Conservation (phyloP, 2,888 invertebrate genomes). For the Oscheius sp. region DNA sequence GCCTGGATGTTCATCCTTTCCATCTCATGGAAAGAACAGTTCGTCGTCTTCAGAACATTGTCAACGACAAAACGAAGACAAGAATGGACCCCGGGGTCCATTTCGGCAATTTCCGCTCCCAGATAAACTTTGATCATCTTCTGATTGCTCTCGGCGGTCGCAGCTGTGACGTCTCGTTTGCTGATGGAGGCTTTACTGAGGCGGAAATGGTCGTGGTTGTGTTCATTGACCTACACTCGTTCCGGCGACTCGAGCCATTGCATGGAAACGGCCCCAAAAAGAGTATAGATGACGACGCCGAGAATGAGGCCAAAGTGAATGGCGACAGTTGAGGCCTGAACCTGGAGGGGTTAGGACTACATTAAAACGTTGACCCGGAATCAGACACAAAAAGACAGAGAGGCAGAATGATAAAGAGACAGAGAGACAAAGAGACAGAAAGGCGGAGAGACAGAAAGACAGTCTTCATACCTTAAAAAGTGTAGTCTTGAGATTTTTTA, state of each 20-base stretch:
- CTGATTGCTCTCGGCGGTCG: no score
- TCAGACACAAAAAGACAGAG: no score
- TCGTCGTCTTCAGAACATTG: conserved; percentile 39
- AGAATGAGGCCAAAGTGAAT: conserved; percentile 64
- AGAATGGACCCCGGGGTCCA: conserved; percentile 54
- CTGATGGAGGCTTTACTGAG: conserved; percentile 28
- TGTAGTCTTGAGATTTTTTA: conserved; percentile 20
- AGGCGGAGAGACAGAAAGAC: no score
- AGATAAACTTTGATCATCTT: conserved; percentile 45
- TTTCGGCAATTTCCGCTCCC: conserved; percentile 53
- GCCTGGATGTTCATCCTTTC: conserved; percentile 47
- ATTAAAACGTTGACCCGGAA: no score
- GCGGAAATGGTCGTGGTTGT: conserved; percentile 5
- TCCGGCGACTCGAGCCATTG: conserved; percentile 61
- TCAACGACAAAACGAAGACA: conserved; percentile 44
- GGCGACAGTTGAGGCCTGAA: conserved; percentile 66
- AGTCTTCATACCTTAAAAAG: conserved; percentile 15
- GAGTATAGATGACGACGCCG: conserved; percentile 63
- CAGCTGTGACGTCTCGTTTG: conserved; percentile 17
- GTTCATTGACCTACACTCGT: conserved; percentile 42
- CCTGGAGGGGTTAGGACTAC: background rate
- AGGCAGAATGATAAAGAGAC: no score
- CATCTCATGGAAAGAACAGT: conserved; percentile 44
- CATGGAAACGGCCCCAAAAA: conserved; percentile 67
- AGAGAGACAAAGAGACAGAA: no score